These are phyloP conservation scores for Arremon brunneinucha DNA, from an alignment of 2,797 vertebrate species.

Conservation along the genomic window DNA sequence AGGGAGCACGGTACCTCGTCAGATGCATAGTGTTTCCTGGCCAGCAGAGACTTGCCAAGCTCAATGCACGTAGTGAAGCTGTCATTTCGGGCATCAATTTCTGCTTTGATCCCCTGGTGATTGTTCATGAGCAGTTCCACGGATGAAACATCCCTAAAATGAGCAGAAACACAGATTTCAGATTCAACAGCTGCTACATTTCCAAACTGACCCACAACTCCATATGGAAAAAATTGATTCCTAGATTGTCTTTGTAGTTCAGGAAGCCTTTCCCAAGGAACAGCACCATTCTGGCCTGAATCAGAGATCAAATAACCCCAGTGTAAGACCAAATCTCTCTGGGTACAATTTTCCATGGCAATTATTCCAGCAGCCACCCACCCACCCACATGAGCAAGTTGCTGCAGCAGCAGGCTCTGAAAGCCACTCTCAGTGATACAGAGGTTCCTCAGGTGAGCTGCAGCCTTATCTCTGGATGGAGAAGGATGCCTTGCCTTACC, in stretches of 20 bases:
- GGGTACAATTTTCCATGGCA: neutral
- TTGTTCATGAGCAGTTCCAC: constrained; percentile 99
- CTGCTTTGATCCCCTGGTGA: constrained; percentile 96
- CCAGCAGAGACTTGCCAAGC: constrained; percentile 92
- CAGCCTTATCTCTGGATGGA: neutral
- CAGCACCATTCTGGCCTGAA: neutral
- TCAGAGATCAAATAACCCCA: neutral
- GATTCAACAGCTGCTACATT: neutral
- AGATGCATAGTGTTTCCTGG: constrained; percentile 91
- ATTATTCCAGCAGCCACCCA: neutral
- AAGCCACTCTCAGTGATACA: neutral
- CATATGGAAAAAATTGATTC: neutral
- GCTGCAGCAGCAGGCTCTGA: neutral
- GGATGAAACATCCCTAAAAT: constrained; percentile 89
- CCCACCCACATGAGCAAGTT: neutral
- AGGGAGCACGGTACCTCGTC: constrained; percentile 81
- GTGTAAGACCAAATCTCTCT: neutral
- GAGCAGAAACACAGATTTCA: neutral
- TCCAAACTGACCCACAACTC: neutral
- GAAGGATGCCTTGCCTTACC: constrained; percentile 69
- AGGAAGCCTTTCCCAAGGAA: neutral
- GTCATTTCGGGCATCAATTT: constrained; percentile 95
- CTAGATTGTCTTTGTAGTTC: neutral
- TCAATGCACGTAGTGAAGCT: constrained; percentile 95
- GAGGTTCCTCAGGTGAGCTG: neutral